Evolutionary conservation across 2,113 vertebrate species (phyloP), one percentile per base, ranked within the genome.

Genomic region (Pelusios castaneus): DNA sequence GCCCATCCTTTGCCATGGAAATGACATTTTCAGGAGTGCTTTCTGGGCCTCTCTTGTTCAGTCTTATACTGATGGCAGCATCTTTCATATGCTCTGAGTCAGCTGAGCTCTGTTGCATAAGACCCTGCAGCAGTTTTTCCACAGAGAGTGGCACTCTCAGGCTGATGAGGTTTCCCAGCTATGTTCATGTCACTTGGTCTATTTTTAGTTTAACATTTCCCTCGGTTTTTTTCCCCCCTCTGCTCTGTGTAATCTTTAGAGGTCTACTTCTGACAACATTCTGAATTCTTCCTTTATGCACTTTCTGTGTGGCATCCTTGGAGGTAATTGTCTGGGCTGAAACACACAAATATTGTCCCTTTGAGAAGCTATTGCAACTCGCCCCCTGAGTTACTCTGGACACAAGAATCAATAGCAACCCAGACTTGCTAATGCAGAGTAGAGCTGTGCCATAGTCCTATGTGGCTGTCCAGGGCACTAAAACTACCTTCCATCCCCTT

Each of bases 131-230:
- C 78, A 95, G 89, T 87, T 81, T 67, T 91, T 80, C 93, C 92
- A 85, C 91, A 95, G 97, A 96, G 89, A 96, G 96, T 83, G 95
- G 92, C 88, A 10, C 89, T 96, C 78, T 29, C 84, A 85, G 82
- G 5, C 88, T 77, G 11, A 2, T 79, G 85, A 2, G 10, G 49
- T 94, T 96, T 93, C 87, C 51, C 79, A 91, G 70, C 84, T 83
- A 67, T 88, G 91, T 89, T 92, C 91, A 19, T 91, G 85, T 93
- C 75, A 34, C 86, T 96, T 82, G 87, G 85, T 93, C 94, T 96
- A 96, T 95, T 96, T 97, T 95, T 93, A 97, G 94, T 86, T 70
- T 82, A 95, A 93, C 34, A 79, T 95, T 95, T 96, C 93, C 91
- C 85, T 80, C 91, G 93, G 80, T 43, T 55, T 84, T 95, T 94